Base-by-base conservation (phyloP, 1,140 invertebrate genomes). In the Dendroctonus valens region DNA sequence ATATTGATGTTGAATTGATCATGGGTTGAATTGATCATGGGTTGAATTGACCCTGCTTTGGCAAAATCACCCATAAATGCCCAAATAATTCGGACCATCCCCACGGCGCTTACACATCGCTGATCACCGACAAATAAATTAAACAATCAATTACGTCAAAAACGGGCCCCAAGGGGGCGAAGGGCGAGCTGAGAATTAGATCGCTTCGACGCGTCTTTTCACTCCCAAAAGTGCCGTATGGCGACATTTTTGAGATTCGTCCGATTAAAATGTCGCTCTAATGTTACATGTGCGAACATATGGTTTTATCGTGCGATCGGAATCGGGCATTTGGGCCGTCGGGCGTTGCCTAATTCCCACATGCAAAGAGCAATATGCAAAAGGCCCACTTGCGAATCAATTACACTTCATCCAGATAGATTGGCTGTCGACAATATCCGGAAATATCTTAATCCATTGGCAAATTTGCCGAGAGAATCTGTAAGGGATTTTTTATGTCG, bases 121-220 rank as follows among this genome's bases (percentile, higher is more conserved):
- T 40, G 59, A 7, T 61, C 38, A 12, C 14, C 49, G 41, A 57
- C 64, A 60, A 58, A 67, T 67, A 54, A 67, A 67, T 50, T 59
- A 67, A 67, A 67, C 65, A 67, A 67, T 67, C 65, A 67, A 67
- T 67, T 67, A 67, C 65, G 41, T 67, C 58, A 67, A 50, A 59
- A 67, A 67, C 65, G 40, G 51, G 65, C 55, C 65, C 40, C 55
- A 8, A 9, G 65, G 58, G 65, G 50, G 58, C 41, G 46, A 67
- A 54, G 42, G 51, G 58, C 8, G 58, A 38, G 40, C 53, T 38
- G 46, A 11, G 58, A 54, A 67, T 67, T 67, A 67, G 65, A 67
- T 67, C 65, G 65, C 14, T 42, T 54, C 65, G 40, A 60, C 65
- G 65, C 65, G 48, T 60, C 65, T 67, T 67, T 67, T 67, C 38